Percentiles rank a stretch among this genome's conserved stretches.
Evolutionary conservation across 1,140 invertebrate species (phyloP).

Genomic region (Acyrthosiphon pisum): DNA sequence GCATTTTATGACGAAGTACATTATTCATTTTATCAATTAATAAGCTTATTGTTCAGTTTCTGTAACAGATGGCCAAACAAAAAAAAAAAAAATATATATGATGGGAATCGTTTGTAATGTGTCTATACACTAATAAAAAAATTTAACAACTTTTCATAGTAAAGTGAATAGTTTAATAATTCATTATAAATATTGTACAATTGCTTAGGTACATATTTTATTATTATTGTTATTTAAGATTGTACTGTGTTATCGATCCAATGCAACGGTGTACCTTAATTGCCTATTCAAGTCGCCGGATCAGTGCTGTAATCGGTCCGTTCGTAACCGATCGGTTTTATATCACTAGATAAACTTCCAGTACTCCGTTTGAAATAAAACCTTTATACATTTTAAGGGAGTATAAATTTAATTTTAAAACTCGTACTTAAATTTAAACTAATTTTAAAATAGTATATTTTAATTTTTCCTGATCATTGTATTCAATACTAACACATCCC

Average conservation of each 20-base stretch:
- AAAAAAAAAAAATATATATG: background rate
- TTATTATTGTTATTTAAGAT: background rate
- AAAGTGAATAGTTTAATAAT: background rate
- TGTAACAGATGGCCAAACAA: no score
- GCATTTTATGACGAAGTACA: no score
- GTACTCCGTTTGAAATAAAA: background rate
- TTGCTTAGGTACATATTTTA: no score
- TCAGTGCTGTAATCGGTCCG: background rate
- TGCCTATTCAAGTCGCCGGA: slow-evolving; percentile 23
- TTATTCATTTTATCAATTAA: no score
- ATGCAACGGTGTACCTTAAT: slow-evolving; percentile 27
- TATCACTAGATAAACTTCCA: background rate
- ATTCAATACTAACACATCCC: no score
- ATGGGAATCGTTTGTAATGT: background rate
- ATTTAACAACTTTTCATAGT: background rate
- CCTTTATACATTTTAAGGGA: background rate
- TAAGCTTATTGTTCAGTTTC: no score
- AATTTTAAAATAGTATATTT: no score
- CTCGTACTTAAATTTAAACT: no score
- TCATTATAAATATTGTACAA: background rate
- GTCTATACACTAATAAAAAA: background rate
- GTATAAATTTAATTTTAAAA: slow-evolving; percentile 10
- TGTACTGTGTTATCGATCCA: background rate
- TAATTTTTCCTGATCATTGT: no score
- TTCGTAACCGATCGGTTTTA: background rate